Base-by-base conservation (phyloP, 2,113 vertebrate species). In the Fukomys damarensis region DNA sequence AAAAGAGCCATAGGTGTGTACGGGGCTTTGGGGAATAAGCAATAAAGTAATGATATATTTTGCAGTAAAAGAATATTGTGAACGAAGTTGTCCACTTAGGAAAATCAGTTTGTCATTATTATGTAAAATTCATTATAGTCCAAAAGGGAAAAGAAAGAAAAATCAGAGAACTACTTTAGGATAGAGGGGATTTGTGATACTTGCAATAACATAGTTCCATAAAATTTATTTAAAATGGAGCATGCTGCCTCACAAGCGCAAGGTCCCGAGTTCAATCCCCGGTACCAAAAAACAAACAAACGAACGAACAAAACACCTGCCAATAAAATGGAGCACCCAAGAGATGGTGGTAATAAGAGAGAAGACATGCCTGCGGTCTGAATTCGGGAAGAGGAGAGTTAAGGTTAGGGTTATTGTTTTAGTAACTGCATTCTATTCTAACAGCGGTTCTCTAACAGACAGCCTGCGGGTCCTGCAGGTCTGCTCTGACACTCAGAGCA, bases 31-130 rank as follows among this genome's bases (percentile, higher is more conserved):
- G n/a, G 58, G 22, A 85, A 65, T 59, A 41, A 79, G 52, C 13
- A 59, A 35, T 70, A 61, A 11, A 43, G 3, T 52, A 59, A 85
- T 30, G 56, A 20, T 43, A 56, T 72, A 61, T 82, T 72, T 72
- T 68, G n/a, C 52, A 52, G 19, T 41, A 35, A 88, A 70, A 38
- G n/a, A 46, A 20, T 54, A 54, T 65, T 74, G n/a, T 8, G 32
- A 81, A 74, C 20, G 24, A 65, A 89, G 38, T 13, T 14, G 70
- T 43, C 43, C 65, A 89, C 41, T 94, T 54, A 35, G 76, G 35
- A 81, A 94, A 94, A 80, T 41, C 63, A 41, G 76, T 54, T 84
- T 92, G 68, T 63, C 81, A 54, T 63, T 38, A 74, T 77, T 86
- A 32, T 77, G 28, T 65, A 86, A 86, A 65, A 65, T 56, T 77